These are phyloP conservation scores for Takifugu ocellatus DNA, from an alignment of 2,797 vertebrate species.

Conservation along the genomic window DNA sequence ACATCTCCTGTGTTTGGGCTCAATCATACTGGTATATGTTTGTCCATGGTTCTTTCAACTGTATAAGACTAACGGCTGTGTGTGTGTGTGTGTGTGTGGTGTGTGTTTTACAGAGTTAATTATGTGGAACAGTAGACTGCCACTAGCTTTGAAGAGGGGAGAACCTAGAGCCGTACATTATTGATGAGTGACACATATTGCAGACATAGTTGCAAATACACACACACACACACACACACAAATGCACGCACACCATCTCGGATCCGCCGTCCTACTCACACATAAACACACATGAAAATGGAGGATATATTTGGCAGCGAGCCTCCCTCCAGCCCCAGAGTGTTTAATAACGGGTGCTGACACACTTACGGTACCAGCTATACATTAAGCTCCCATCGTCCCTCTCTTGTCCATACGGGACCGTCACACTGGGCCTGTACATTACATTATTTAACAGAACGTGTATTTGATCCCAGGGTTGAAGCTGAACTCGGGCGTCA, in stretches of 20 bases:
- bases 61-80: slow-evolving; percentile 10
- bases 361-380: slow-evolving; percentile 65
- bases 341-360: slow-evolving; percentile 59
- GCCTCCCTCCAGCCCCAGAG: slow-evolving; percentile 34
- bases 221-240: slow-evolving; percentile 13
- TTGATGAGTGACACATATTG: slow-evolving; percentile 79
- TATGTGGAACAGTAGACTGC: slow-evolving; percentile 70
- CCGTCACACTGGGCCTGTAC: slow-evolving; percentile 46
- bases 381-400: slow-evolving; percentile 47
- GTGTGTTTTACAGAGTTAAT: slow-evolving; percentile 56
- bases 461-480: slow-evolving; percentile 69
- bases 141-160: slow-evolving; percentile 72
- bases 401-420: slow-evolving; percentile 59
- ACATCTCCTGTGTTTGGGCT: slow-evolving; percentile 8
- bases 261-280: slow-evolving; percentile 5
- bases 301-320: slow-evolving; percentile 50
- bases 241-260: too few species aligned
- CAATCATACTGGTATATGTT: slow-evolving; percentile 24
- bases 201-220: slow-evolving; percentile 53
- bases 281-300: slow-evolving; percentile 29
- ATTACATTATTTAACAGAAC: slow-evolving; percentile 74
- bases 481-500: slow-evolving; percentile 62
- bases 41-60: slow-evolving; percentile 19
- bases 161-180: slow-evolving; percentile 71
- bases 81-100: slow-evolving; percentile 3